phyloP scores from a whole-genome alignment of 2,888 invertebrate species.

The Blomia tropicalis region DNA sequence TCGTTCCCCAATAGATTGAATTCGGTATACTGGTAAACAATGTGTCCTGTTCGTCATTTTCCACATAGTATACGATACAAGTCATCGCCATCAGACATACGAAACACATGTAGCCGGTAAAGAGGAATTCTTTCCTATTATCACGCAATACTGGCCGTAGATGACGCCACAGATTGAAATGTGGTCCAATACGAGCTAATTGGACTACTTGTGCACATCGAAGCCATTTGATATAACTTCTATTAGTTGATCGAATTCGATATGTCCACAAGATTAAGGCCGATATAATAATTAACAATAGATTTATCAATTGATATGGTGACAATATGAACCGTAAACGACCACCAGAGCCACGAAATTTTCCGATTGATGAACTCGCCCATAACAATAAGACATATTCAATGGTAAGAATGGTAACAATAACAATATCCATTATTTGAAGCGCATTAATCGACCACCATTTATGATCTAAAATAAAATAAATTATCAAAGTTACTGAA shows the following conservation, averaged over 20 bases:
- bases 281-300: not conserved
- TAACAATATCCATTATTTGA: not conserved
- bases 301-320: slow-evolving; percentile 15
- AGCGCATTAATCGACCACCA: not conserved
- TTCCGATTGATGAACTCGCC: not conserved
- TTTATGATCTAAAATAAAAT: not conserved
- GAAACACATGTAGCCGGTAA: not conserved
- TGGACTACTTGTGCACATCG: slow-evolving; percentile 13
- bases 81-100: slow-evolving; percentile 3
- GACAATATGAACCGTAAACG: slow-evolving; percentile 2
- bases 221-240: not conserved
- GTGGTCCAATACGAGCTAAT: slow-evolving; percentile 12
- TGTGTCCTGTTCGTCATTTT: slow-evolving; percentile 14
- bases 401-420: not conserved
- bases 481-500: not conserved
- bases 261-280: not conserved
- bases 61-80: slow-evolving; percentile 15
- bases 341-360: slow-evolving; percentile 13
- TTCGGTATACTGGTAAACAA: slow-evolving; percentile 7
- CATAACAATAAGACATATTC: slow-evolving; percentile 9
- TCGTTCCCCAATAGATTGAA: slow-evolving; percentile 30
- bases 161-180: slow-evolving; percentile 18
- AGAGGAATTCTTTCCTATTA: slow-evolving; percentile 7
- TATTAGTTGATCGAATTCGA: not conserved
- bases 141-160: slow-evolving; percentile 10